phyloP scores from a whole-genome alignment of 2,888 invertebrate genomes.

The Sturmia bella region DNA sequence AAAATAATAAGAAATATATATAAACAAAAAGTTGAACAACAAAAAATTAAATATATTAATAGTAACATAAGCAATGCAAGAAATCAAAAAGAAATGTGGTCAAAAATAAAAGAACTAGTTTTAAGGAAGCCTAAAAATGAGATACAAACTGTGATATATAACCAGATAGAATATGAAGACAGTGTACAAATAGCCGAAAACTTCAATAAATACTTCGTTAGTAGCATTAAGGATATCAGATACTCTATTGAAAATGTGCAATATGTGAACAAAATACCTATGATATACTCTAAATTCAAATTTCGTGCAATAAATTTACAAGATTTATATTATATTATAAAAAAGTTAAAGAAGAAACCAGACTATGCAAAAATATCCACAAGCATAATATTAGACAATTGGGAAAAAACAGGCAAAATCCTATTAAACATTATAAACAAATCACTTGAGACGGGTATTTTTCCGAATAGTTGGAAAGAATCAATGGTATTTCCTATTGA shows the following conservation, averaged over 20 bases:
- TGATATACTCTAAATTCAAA: background rate
- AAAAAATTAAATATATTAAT: too few species aligned
- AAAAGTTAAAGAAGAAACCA: background rate
- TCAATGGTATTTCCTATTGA: background rate
- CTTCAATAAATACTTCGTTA: too few species aligned
- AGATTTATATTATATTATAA: background rate
- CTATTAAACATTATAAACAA: background rate
- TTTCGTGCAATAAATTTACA: background rate
- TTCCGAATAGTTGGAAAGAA: slow-evolving; percentile 8
- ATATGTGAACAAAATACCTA: background rate
- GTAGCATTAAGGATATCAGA: background rate
- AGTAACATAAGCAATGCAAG: too few species aligned
- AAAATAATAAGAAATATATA: too few species aligned
- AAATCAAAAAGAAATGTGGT: too few species aligned
- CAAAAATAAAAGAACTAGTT: too few species aligned
- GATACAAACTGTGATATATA: too few species aligned
- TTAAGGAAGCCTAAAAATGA: too few species aligned
- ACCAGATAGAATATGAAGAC: too few species aligned
- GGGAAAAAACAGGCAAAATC: background rate
- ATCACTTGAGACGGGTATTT: background rate
- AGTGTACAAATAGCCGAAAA: too few species aligned
- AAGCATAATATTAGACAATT: background rate
- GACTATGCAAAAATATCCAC: background rate
- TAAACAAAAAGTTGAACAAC: too few species aligned
- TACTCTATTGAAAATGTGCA: background rate